Percentiles rank a stretch among this genome's conserved stretches.
Evolutionary conservation across 2,888 invertebrate genomes (phyloP).

Genomic region (Uloborus plumipes): DNA sequence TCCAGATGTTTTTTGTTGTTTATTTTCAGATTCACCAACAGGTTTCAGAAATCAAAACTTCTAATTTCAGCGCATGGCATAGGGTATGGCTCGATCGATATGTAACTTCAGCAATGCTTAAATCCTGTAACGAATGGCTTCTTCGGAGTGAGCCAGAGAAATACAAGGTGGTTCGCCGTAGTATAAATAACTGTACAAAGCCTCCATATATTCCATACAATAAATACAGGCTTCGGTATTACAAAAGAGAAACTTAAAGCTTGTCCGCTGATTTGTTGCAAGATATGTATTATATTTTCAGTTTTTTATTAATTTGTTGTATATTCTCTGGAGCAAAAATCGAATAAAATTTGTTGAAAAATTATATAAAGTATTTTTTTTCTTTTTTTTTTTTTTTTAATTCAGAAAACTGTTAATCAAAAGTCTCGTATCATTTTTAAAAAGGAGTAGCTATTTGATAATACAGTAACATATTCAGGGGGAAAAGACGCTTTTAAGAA

Average conservation of each 20-base stretch:
- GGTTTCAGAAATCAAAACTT: slow-evolving; percentile 74
- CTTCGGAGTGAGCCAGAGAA: slow-evolving; percentile 71
- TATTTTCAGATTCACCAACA: slow-evolving; percentile 79
- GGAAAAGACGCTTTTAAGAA: no score
- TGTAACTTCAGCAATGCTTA: slow-evolving; percentile 77
- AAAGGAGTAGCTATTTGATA: no score
- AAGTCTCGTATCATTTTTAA: no score
- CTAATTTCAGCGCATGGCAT: slow-evolving; percentile 78
- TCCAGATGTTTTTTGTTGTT: background rate
- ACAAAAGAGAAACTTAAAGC: slow-evolving; percentile 2
- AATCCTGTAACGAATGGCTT: slow-evolving; percentile 78
- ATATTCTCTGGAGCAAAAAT: no score
- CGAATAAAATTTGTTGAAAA: no score
- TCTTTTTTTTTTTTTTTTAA: no score
- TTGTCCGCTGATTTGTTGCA: background rate
- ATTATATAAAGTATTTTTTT: no score
- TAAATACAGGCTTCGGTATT: slow-evolving; percentile 59
- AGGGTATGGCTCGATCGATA: slow-evolving; percentile 79
- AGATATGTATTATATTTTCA: background rate
- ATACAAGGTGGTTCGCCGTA: slow-evolving; percentile 27
- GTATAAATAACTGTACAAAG: slow-evolving; percentile 43
- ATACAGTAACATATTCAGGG: no score
- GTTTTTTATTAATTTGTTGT: background rate
- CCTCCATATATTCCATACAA: slow-evolving; percentile 59
- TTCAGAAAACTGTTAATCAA: no score